Conservation (phyloP, 2,888 invertebrate species). For the Oscheius sp. region DNA sequence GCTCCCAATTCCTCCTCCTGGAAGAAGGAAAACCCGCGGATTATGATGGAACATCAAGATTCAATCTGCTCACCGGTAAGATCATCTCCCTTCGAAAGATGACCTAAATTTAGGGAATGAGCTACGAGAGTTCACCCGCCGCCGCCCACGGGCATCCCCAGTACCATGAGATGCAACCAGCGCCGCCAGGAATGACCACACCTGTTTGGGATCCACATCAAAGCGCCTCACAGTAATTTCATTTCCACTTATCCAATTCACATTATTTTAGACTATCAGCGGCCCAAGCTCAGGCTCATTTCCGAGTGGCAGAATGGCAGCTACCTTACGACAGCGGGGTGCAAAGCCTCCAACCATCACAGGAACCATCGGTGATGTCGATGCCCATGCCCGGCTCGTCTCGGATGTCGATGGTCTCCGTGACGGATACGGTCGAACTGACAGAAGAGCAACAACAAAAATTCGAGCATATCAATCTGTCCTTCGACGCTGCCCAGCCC, state of each 20-base stretch:
- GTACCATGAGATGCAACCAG: constrained; percentile 37
- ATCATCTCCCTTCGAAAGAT: not conserved
- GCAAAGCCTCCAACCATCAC: constrained; percentile 67
- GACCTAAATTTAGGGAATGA: not conserved
- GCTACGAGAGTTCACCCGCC: not conserved
- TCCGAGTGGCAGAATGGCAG: constrained; percentile 57
- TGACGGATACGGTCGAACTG: constrained; percentile 53
- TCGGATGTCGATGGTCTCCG: constrained; percentile 60
- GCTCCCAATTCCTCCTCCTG: not conserved
- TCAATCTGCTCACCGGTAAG: constrained; percentile 15
- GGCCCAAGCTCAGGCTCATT: constrained; percentile 20
- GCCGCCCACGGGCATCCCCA: constrained; percentile 5
- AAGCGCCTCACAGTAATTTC: not conserved
- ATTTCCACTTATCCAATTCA: not conserved
- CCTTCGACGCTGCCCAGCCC: constrained; percentile 27
- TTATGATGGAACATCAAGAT: constrained; percentile 16
- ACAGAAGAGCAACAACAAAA: constrained; percentile 56
- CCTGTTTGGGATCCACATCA: constrained; percentile 2
- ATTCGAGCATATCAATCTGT: constrained; percentile 49
- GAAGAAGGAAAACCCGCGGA: constrained; percentile 7
- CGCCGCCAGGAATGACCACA: not conserved
- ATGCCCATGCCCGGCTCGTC: constrained; percentile 47
- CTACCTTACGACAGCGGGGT: constrained; percentile 67
- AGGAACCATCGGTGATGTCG: constrained; percentile 64
- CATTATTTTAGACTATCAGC: not conserved